Base-by-base conservation (phyloP, 2,888 invertebrate species). In the Halictus ligatus region DNA sequence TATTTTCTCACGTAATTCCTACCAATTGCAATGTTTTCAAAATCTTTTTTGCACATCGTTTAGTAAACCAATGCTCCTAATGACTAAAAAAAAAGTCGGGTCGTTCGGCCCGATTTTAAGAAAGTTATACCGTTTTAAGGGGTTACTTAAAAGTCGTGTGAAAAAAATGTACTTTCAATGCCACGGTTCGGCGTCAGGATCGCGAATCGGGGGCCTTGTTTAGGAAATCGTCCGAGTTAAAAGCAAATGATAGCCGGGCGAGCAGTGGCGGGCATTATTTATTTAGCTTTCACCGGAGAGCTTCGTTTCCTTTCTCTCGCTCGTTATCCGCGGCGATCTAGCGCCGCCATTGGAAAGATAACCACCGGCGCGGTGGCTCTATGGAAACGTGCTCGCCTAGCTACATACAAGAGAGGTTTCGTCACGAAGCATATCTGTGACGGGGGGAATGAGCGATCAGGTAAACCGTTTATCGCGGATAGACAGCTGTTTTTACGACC, bases 281-380 rank as follows among this genome's bases (percentile, higher is more conserved):
- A 77, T 81, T 79, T 76, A 86, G 85, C 89, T 90, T 90, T 90
- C 90, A 86, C 91, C 75, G 46, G 60, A 67, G 21, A 54, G 64
- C 71, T 74, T 60, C 73, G 80, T 83, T 83, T 83, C 83, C 83
- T 88, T 90, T 90, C 85, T 86, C 86, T 35, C 7, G 84, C 79
- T 78, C 84, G 80, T 89, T 88, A 84, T 80, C 78, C 75, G 64
- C 75, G 58, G 2, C 46, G 58, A 86, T 74, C 81, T 81, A 40
- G 29, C 69, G 78, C 77, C 71, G 40, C 50, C 72, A 54, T 54
- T 54, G 10, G n/a, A n/a, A n/a, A 54, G 54, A 54, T 54, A 54
- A n/a, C 46, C 46, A 10, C 35, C 35, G 4, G 43, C 43, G 43
- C 43, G 46, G 43, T 13, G 46, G 46, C 10, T 46, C 3, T 48